Evolutionary conservation across 2,797 vertebrate species (phyloP).

Genomic region (Gymnothorax javanicus): DNA sequence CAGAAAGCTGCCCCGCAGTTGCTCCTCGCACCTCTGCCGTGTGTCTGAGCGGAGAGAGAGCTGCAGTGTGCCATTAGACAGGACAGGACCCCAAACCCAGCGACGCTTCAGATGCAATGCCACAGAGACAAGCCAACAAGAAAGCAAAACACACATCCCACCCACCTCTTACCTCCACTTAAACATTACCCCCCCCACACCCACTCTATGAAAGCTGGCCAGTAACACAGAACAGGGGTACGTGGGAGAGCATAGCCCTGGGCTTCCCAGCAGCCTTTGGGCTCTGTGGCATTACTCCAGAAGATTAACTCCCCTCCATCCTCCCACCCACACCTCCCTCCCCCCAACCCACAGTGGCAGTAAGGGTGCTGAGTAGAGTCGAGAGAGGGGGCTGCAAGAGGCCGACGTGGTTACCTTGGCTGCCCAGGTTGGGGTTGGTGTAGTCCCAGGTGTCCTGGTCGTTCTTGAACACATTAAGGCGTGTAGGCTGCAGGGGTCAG

Average conservation of each 20-base stretch:
- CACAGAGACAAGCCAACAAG: slow-evolving; percentile 22
- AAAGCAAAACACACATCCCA: too few species aligned
- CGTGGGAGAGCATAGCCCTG: background rate
- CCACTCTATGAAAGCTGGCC: background rate
- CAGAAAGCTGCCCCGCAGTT: slow-evolving; percentile 18
- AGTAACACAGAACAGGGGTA: background rate
- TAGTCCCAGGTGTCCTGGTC: slow-evolving; percentile 98
- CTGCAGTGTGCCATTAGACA: slow-evolving; percentile 38
- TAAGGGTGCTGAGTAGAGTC: slow-evolving; percentile 52
- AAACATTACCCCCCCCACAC: background rate
- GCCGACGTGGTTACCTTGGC: slow-evolving; percentile 83
- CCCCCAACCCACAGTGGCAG: slow-evolving; percentile 58
- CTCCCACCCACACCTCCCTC: slow-evolving; percentile 33
- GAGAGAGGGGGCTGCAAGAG: slow-evolving; percentile 19
- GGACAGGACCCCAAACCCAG: slow-evolving; percentile 33
- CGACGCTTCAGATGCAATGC: slow-evolving; percentile 52
- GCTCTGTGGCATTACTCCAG: slow-evolving; percentile 46
- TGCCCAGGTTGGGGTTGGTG: slow-evolving; percentile 90
- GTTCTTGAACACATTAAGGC: slow-evolving; percentile 96
- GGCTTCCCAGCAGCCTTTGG: background rate
- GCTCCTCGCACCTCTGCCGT: slow-evolving; percentile 36
- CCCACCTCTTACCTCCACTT: background rate
- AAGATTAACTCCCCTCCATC: slow-evolving; percentile 24
- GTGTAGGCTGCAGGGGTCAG: slow-evolving; percentile 77
- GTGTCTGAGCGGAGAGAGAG: slow-evolving; percentile 37